Base-by-base conservation (phyloP, 2,113 vertebrate species). In the Pseudorhombus dupliciocellatus region DNA sequence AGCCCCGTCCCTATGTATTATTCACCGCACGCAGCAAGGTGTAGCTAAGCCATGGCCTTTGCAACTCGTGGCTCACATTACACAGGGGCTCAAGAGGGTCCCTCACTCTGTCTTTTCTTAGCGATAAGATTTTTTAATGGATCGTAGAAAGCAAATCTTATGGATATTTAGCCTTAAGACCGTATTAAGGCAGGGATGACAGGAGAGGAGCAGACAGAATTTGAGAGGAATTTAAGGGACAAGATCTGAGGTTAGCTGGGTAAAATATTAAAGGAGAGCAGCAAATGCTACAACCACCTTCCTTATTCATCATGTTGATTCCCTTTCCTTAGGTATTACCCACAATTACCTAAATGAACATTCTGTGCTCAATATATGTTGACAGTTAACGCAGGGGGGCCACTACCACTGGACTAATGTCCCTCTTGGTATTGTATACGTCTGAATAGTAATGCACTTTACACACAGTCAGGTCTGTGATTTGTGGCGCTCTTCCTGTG, bases 21-120 rank as follows among this genome's bases (percentile, higher is more conserved):
- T 90, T 90, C 84, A 88, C 26, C 58, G 12, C 60, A 66, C 55
- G 74, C 71, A 79, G 72, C 52, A 30, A 56, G 46, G 65, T 74
- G 70, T 64, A 73, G 84, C 70, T 50, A 64, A 56, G 61, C 65
- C 48, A 18, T 11, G 56, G 61, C 73, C 68, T 54, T 28, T 55
- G 50, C 25, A 51, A 70, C 44, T 37, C 66, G 54, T 9, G 71
- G 61, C 31, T 89, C 73, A 70, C 64, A 31, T 88, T 86, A 74
- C 85, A 66, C 50, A 18, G n/a, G 53, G 57, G 57, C 26, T n/a
- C 53, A 18, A 51, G 42, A 71, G 69, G 48, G 51, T 7, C 58
- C 70, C 25, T 53, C 52, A 25, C 63, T 25, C 70, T 25, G 37
- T 25, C 31, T 64, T 48, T 22, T 31, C 69, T 63, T 71, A 40